Base-by-base conservation (phyloP, 1,140 invertebrate species). In the Leptoteleia sp. region DNA sequence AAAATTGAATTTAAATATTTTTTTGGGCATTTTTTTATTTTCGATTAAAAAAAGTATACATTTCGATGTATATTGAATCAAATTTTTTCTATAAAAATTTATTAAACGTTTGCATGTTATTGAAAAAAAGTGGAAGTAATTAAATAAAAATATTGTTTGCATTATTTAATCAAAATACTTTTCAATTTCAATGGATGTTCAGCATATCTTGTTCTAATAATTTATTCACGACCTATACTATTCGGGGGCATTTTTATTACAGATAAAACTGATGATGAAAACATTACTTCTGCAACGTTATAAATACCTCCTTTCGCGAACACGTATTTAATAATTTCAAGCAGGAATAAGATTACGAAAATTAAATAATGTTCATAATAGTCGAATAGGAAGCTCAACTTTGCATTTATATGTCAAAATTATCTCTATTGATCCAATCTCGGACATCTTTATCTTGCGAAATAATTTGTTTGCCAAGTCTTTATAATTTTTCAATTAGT, bases 361-460 rank as follows among this genome's bases (percentile, higher is more conserved):
- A 71, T 71, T 71, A 72, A 72, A 72, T 47, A 52, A 62, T 55
- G 68, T 37, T 57, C 17, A 43, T 16, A 25, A 15, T 17, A 40
- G 43, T 70, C 37, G 37, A 71, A 59, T 12, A 33, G 35, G 25
- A 31, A 52, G 48, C 6, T 45, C 8, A 47, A 72, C 57, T 62
- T 72, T 72, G 68, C 68, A 72, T 72, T 62, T 72, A 72, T 62
- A 72, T 72, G 57, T 62, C 38, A 62, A 47, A 54, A 72, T 72
- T 72, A 72, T 62, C 43, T 54, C 35, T 42, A 40, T 59, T 50
- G 64, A 68, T 55, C 40, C 50, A 55, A 68, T 52, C 27, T 43
- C 37, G 4, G 33, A 31, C 37, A 43, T 54, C 35, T 65, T 65
- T 52, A 11, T 38, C 57, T 27, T 3, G 43, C 57, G 33, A 48